phyloP scores from a whole-genome alignment of 2,888 invertebrate genomes.

The Cyaniris semiargus region DNA sequence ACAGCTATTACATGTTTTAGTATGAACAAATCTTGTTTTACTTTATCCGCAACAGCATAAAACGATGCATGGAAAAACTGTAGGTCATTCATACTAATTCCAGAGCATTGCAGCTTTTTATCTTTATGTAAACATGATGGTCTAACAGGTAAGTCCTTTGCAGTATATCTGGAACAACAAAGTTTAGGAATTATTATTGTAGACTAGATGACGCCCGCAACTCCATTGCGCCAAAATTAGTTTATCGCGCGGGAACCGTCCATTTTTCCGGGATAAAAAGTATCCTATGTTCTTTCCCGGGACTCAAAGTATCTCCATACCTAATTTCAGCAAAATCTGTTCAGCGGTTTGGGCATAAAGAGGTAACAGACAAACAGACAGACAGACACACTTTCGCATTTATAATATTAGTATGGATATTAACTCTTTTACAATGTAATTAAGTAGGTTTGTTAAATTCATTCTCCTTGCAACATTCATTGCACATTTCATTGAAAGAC shows the following conservation, averaged over 20 bases:
- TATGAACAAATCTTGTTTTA: conserved; percentile 2
- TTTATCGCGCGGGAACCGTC: too few species aligned
- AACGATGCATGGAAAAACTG: not conserved
- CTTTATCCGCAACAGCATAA: conserved; percentile 8
- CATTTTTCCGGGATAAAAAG: too few species aligned
- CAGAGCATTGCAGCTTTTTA: conserved; percentile 8
- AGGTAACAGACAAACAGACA: too few species aligned
- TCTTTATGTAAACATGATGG: conserved; percentile 5
- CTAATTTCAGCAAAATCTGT: too few species aligned
- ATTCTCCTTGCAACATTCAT: not conserved
- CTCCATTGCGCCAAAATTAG: too few species aligned
- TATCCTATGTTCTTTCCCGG: too few species aligned
- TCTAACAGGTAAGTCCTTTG: conserved; percentile 5
- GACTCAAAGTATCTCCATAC: too few species aligned
- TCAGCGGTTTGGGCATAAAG: too few species aligned
- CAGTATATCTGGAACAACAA: conserved; percentile 2
- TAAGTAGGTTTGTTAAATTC: not conserved
- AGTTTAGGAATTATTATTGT: conserved; percentile 8
- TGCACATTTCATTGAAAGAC: not conserved
- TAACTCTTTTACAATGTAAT: not conserved
- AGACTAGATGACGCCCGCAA: not conserved
- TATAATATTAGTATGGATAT: not conserved
- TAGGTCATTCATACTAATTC: conserved; percentile 1
- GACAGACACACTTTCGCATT: too few species aligned
- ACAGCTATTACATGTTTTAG: not conserved